Conservation (phyloP, 2,797 vertebrate species). For the Tangara arthus region DNA sequence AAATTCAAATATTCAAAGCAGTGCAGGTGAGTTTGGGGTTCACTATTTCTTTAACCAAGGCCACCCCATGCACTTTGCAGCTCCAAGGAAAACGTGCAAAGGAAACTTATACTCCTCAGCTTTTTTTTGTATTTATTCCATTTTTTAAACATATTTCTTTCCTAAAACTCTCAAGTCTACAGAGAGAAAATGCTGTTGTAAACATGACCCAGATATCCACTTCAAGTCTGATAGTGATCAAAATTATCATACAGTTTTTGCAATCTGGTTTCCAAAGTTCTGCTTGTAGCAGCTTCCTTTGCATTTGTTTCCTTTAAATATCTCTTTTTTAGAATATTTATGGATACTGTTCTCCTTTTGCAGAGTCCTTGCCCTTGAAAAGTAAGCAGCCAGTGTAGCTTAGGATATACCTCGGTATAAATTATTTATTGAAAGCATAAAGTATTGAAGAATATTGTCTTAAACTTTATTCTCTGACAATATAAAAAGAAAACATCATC, state of each 20-base stretch:
- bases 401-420: not conserved
- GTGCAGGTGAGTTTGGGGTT: not conserved
- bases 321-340: slow-evolving; percentile 48
- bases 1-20: not conserved
- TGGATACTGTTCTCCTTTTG: not conserved
- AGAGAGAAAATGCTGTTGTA: slow-evolving; percentile 5
- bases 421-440: slow-evolving; percentile 48
- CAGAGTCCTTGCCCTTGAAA: slow-evolving; percentile 4
- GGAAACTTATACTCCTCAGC: not conserved
- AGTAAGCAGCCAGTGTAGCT: not conserved
- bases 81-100: not conserved
- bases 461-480: slow-evolving; percentile 56
- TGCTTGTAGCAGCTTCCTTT: slow-evolving; percentile 4
- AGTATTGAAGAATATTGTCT: slow-evolving; percentile 55
- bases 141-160: not conserved
- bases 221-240: slow-evolving; percentile 9
- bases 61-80: not conserved
- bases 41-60: not conserved
- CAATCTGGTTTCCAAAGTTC: slow-evolving; percentile 15
- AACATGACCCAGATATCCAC: slow-evolving; percentile 39
- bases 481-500: slow-evolving; percentile 18
- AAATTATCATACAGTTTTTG: slow-evolving; percentile 18
- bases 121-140: not conserved
- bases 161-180: not conserved
- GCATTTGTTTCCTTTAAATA: slow-evolving; percentile 43